Conservation (phyloP, 2,888 invertebrate genomes). For the Macrophya annulata region DNA sequence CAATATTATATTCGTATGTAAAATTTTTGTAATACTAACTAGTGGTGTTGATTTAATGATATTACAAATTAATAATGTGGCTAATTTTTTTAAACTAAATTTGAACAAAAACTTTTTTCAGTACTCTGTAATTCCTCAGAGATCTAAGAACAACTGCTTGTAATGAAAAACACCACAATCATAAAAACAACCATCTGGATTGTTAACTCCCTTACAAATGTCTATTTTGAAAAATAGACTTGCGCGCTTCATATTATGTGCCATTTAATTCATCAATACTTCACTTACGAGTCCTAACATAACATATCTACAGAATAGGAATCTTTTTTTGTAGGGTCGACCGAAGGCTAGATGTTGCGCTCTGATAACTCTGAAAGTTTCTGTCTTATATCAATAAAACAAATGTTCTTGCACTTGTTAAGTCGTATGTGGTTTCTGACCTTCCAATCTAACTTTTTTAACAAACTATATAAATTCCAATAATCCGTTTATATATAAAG, state of each 20-base stretch:
- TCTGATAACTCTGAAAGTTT: slow-evolving; percentile 60
- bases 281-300: neutral
- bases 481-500: neutral
- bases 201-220: neutral
- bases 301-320: slow-evolving; percentile 18
- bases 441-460: slow-evolving; percentile 28
- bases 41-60: neutral
- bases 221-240: neutral
- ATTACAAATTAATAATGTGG: neutral
- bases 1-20: neutral
- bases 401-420: slow-evolving; percentile 44
- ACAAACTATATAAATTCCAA: slow-evolving; percentile 11
- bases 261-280: neutral
- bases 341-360: slow-evolving; percentile 61
- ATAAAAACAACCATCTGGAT: neutral
- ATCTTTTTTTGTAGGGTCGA: slow-evolving; percentile 41
- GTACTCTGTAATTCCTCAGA: neutral
- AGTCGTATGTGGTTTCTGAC: slow-evolving; percentile 27
- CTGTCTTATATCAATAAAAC: slow-evolving; percentile 63
- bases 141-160: neutral
- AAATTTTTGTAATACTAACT: neutral
- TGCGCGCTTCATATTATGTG: neutral
- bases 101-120: neutral
- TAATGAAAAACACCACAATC: neutral
- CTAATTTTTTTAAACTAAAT: neutral